Percentiles rank a stretch among this genome's conserved stretches.
Conservation (phyloP, 2,797 vertebrate species). For the Synanceia verrucosa region DNA sequence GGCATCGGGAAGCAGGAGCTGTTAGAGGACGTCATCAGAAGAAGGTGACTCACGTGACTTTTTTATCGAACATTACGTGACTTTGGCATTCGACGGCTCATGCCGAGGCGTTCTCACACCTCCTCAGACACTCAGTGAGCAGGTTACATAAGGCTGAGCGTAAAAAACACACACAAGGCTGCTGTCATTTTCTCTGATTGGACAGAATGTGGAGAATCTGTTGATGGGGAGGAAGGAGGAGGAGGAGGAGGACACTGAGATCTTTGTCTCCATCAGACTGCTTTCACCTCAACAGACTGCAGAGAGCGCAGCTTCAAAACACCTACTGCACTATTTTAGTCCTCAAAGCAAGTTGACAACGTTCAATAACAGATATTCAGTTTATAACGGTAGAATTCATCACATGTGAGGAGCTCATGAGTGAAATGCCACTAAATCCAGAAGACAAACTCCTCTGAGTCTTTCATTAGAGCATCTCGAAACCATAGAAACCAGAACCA, state of each 20-base stretch:
- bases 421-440: too few species aligned
- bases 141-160: constrained; percentile 47
- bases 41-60: neutral
- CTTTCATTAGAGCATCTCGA: too few species aligned
- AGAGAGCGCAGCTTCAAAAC: neutral
- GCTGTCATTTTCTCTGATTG: constrained; percentile 27
- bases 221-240: constrained; percentile 2
- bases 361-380: neutral
- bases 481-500: too few species aligned
- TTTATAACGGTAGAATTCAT: neutral
- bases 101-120: constrained; percentile 62
- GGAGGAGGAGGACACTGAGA: constrained; percentile 30
- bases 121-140: constrained; percentile 52
- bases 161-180: neutral
- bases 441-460: too few species aligned
- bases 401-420: neutral
- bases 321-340: neutral
- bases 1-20: neutral
- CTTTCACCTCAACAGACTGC: constrained; percentile 9
- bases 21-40: neutral
- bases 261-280: constrained; percentile 27
- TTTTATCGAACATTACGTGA: neutral
- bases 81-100: neutral
- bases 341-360: neutral
- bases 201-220: constrained; percentile 41